A percentile compares a stretch with the other conserved stretches of the same genome.
Conservation (phyloP, 1,140 invertebrate species). For the Zelostemma sp. region DNA sequence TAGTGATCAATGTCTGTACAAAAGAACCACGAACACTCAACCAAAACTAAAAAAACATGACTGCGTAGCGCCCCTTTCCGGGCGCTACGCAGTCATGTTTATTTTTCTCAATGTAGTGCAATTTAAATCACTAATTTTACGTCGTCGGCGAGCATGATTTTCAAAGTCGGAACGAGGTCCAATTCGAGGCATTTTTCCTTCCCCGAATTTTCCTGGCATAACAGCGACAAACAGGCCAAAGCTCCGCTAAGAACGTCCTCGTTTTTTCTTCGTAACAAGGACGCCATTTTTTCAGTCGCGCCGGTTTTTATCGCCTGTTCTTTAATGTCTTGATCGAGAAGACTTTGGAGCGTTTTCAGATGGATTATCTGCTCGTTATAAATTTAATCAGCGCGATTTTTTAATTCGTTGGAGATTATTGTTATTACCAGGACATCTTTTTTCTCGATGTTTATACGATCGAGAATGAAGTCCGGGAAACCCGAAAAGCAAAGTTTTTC, state of each 20-base stretch:
- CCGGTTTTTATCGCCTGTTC: slow-evolving; percentile 30
- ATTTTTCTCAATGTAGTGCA: no score
- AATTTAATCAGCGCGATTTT: not conserved
- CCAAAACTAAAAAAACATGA: no score
- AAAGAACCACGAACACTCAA: no score
- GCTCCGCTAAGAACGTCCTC: slow-evolving; percentile 31
- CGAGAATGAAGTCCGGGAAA: slow-evolving; percentile 34
- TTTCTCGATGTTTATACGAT: slow-evolving; percentile 27
- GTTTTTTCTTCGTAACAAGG: slow-evolving; percentile 39
- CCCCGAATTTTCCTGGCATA: slow-evolving; percentile 42
- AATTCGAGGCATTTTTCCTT: slow-evolving; percentile 39
- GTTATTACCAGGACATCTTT: slow-evolving; percentile 37
- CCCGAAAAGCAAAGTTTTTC: slow-evolving; percentile 29
- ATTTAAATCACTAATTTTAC: no score
- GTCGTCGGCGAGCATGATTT: slow-evolving; percentile 32
- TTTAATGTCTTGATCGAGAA: slow-evolving; percentile 39
- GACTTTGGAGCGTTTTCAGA: slow-evolving; percentile 32
- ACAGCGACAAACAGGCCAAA: slow-evolving; percentile 39
- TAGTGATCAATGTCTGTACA: no score
- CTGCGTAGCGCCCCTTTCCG: no score
- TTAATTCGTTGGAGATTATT: not conserved
- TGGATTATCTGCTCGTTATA: slow-evolving; percentile 29
- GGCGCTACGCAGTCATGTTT: no score
- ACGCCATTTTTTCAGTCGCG: slow-evolving; percentile 38
- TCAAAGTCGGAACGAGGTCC: slow-evolving; percentile 33